Evolutionary conservation across 2,113 vertebrate species (phyloP).

Genomic region (Emydocephalus ijimae): DNA sequence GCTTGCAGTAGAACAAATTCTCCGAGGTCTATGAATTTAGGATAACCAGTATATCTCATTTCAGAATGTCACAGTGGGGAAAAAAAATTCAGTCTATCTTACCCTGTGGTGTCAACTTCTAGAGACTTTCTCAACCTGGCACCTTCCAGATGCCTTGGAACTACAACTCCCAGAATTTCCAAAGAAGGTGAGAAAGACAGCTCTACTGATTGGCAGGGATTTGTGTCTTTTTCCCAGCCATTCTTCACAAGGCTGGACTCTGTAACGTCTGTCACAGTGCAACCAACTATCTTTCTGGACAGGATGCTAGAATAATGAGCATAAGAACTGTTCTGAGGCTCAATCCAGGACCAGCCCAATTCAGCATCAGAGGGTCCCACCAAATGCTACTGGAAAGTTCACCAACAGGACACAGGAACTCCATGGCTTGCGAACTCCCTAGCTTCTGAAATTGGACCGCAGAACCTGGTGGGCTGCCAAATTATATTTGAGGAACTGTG

Average conservation of each 20-base stretch:
- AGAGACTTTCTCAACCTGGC: background rate
- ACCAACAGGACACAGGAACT: no score
- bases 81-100: background rate
- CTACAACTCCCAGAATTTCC: background rate
- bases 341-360: no score
- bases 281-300: background rate
- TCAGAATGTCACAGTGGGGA: background rate
- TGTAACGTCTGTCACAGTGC: background rate
- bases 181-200: background rate
- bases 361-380: no score
- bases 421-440: no score
- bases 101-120: background rate
- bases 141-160: background rate
- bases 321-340: no score
- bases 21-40: background rate
- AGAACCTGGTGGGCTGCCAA: no score
- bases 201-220: background rate
- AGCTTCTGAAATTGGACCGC: no score
- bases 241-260: background rate
- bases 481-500: no score
- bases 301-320: background rate
- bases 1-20: background rate
- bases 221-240: background rate
- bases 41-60: background rate
- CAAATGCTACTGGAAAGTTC: no score